Conservation (phyloP, 2,888 invertebrate genomes). For the Stenodema calcarata region DNA sequence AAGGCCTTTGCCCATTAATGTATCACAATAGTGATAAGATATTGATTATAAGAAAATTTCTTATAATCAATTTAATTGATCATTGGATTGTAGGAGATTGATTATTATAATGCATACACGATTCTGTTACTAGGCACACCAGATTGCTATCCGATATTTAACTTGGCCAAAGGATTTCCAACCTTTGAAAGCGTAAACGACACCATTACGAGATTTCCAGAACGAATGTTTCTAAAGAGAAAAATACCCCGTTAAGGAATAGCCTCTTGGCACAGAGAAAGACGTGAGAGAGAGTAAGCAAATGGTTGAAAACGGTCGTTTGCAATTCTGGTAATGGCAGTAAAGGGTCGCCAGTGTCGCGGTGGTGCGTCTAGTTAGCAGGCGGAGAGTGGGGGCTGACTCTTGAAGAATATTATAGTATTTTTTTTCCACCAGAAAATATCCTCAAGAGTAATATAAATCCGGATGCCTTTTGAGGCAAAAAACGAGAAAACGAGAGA, state of each 20-base stretch:
- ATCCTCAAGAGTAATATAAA: background rate
- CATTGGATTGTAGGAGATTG: no score
- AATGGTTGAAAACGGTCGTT: constrained; percentile 2
- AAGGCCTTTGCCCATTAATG: no score
- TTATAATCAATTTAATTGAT: no score
- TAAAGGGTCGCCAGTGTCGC: background rate
- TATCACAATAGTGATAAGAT: no score
- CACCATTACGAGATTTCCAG: background rate
- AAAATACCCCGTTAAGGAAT: background rate
- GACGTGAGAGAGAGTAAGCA: background rate
- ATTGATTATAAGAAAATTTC: no score
- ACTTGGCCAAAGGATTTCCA: background rate
- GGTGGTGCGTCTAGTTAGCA: background rate
- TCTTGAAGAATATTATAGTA: background rate
- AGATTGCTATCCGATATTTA: background rate
- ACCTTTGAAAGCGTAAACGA: background rate
- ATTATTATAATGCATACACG: no score
- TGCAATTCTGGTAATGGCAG: background rate
- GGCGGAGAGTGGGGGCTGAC: background rate
- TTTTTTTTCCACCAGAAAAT: background rate
- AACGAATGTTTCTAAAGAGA: background rate
- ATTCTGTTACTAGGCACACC: no score
- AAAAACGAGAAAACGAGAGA: background rate
- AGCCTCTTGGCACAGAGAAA: background rate
- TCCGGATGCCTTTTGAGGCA: background rate